Base-by-base conservation (phyloP, 2,113 vertebrate genomes). In the Nothoprocta pentlandii region DNA sequence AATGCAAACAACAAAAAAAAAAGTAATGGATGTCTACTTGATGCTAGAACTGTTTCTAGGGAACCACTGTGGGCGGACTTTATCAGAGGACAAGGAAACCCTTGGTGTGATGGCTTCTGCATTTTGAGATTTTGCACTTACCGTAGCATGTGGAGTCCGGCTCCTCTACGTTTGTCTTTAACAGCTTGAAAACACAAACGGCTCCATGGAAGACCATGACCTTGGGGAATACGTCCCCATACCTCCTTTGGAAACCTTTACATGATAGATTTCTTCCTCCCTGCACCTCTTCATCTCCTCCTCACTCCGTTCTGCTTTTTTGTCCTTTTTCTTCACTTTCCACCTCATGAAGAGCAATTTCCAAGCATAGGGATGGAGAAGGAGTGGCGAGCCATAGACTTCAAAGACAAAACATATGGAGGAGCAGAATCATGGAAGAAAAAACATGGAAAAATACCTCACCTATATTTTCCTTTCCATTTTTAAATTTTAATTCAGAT, bases 1-100 rank as follows among this genome's bases (percentile, higher is more conserved):
- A 83, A 82, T 61, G 80, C 28, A 85, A 78, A 93, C 36, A 36
- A 8, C 36, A 91, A n/a, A 93, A 86, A 85, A 97, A 95, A 97
- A 96, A 97, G 80, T 84, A 94, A 96, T 91, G 75, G 76, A 95
- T 96, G 84, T 96, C 97, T 96, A 95, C 96, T 96, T 96, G 80
- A 96, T 96, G 94, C 91, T 89, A 87, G 94, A 95, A 95, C 93
- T 96, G 85, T 96, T 94, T 95, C 91, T 96, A 94, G 94, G 95
- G 85, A 94, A 96, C 96, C 96, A 69, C 85, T 93, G 85, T 92
- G 93, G 91, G 92, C 16, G 34, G 84, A 96, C 93, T 96, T 76
- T 96, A 12, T 91, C 25, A n/a, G 81, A 95, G 92, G 89, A 95
- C 73, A 89, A 96, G 92, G 85, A 96, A 90, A 93, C 64, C 88